Evolutionary conservation across 2,888 invertebrate genomes (phyloP), one percentile per base, ranked within the genome.

Genomic region (Pimpla rufipes): DNA sequence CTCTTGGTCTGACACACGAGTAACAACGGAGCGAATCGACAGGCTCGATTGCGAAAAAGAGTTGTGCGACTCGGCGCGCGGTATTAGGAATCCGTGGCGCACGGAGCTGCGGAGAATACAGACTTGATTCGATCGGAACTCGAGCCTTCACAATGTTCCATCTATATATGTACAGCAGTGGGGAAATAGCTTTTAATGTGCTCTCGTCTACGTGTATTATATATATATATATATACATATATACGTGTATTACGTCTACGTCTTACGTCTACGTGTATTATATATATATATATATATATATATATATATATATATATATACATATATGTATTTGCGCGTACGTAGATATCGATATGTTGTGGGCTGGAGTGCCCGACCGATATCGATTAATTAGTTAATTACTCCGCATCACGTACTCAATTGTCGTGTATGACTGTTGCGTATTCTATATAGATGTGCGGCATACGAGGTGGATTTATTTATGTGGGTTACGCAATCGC

Each of bases 21-120:
- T 37, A 57, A 10, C 37, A 6, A 16, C 16, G 2, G 64, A 66
- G 57, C 59, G 70, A 79, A 79, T 83, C 75, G 82, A 75, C 68
- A 74, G n/a, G 73, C 40, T 81, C 59, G 52, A 21, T 81, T 55
- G 50, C 18, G 57, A 73, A 67, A 67, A 62, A 81, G 37, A 57
- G 50, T 23, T 5, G 13, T 57, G 55, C 23, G 50, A 16, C 42
- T 21, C 68, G 52, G 29, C 29, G 29, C 37, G 18, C 13, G 2
- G 59, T 67, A 67, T 59, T 47, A 78, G 68, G 55, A 55, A 57
- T 29, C 11, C n/a, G 47, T 8, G 7, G n/a, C 13, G 16, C 37
- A 67, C 35, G 18, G 13, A 66, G 40, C 23, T 29, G 52, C 7
- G 16, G 40, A 29, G 35, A 62, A 62, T 37, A 40, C 5, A n/a